phyloP scores from a whole-genome alignment of 2,113 vertebrate genomes.

The Mustelus asterias region DNA sequence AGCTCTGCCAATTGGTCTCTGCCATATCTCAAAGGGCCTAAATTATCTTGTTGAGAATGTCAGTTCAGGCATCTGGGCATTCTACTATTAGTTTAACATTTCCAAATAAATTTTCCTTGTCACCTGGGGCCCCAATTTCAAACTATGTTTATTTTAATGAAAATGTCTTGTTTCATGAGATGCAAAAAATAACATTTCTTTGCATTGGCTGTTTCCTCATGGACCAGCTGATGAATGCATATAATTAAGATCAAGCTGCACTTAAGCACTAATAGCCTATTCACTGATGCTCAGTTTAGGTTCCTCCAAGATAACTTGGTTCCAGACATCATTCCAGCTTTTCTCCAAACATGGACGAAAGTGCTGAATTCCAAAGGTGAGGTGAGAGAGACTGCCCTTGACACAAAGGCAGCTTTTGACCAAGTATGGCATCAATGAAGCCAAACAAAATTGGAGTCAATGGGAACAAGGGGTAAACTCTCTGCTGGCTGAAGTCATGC shows the following conservation, averaged over 20 bases:
- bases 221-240: background rate
- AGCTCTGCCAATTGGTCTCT: background rate
- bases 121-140: background rate
- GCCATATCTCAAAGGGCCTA: background rate
- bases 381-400: background rate
- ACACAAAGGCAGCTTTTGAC: background rate
- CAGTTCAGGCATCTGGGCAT: background rate
- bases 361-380: background rate
- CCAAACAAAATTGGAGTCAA: background rate
- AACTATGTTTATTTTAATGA: background rate
- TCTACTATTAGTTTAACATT: background rate
- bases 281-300: background rate
- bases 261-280: background rate
- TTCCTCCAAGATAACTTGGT: background rate
- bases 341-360: background rate
- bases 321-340: background rate
- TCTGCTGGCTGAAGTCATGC: background rate
- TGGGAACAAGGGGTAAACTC: background rate
- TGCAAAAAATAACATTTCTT: conserved; percentile 25
- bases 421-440: background rate
- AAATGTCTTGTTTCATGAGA: background rate
- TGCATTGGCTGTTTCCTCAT: background rate
- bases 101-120: background rate
- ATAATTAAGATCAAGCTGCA: background rate
- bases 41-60: conserved; percentile 13